Conservation (phyloP, 2,113 vertebrate genomes). For the Chaetodon trifascialis region DNA sequence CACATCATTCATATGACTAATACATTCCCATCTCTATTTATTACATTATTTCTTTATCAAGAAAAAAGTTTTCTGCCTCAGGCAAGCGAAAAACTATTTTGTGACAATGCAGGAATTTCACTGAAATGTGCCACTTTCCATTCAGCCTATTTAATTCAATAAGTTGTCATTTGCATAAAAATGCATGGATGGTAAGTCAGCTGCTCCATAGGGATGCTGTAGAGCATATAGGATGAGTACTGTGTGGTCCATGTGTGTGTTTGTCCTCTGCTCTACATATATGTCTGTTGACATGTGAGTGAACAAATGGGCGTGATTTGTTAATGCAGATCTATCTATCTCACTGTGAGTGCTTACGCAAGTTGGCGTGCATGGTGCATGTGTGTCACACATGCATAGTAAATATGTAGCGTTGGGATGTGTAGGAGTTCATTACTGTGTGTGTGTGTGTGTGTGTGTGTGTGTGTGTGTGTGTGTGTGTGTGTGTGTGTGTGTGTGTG, state of each 20-base stretch:
- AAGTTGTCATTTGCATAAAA: constrained; percentile 64
- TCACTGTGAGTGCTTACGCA: constrained; percentile 52
- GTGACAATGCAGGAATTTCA: constrained; percentile 28
- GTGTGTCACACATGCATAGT: constrained; percentile 69
- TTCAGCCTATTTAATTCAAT: constrained; percentile 53
- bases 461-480: constrained; percentile 24
- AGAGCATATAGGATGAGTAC: constrained; percentile 4
- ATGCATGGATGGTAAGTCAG: constrained; percentile 48
- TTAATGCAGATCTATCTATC: constrained; percentile 57
- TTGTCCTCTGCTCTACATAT: constrained; percentile 59
- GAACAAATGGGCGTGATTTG: constrained; percentile 72
- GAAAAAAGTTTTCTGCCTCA: constrained; percentile 39
- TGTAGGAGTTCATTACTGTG: constrained; percentile 61
- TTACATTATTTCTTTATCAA: constrained; percentile 39
- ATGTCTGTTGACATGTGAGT: constrained; percentile 71
- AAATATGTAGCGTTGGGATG: constrained; percentile 41
- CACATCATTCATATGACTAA: constrained; percentile 22
- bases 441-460: constrained; percentile 34
- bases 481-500: constrained; percentile 37
- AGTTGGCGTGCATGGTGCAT: constrained; percentile 57
- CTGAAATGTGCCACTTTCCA: constrained; percentile 42
- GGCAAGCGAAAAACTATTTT: constrained; percentile 41
- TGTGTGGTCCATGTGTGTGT: constrained; percentile 45
- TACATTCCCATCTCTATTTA: constrained; percentile 14
- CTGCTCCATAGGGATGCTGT: constrained; percentile 25